Evolutionary conservation across 2,797 vertebrate genomes (phyloP).

Genomic region (Helarctos malayanus): DNA sequence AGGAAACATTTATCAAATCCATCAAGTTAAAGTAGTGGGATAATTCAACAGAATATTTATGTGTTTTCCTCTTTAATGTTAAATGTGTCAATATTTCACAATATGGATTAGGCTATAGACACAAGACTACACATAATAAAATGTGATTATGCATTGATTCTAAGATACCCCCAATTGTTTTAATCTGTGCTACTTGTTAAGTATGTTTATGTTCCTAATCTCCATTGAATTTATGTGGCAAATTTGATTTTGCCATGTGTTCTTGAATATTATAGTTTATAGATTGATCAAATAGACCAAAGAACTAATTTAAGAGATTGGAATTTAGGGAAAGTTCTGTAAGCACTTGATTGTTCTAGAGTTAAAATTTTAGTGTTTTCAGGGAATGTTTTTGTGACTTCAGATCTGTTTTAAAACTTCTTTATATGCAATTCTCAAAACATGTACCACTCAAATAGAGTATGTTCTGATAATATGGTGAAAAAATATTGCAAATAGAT

Average conservation of each 20-base stretch:
- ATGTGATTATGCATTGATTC: slow-evolving; percentile 49
- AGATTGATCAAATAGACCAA: not conserved
- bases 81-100: slow-evolving; percentile 64
- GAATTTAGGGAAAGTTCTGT: not conserved
- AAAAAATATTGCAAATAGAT: not conserved
- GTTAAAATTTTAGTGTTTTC: slow-evolving; percentile 28
- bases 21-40: slow-evolving; percentile 78
- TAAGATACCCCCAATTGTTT: slow-evolving; percentile 62
- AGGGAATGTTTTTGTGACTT: not conserved
- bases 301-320: not conserved
- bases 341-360: not conserved
- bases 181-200: slow-evolving; percentile 52
- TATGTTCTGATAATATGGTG: not conserved
- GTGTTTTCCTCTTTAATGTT: slow-evolving; percentile 66
- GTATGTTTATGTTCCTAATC: slow-evolving; percentile 54
- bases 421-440: not conserved
- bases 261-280: slow-evolving; percentile 10
- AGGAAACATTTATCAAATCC: slow-evolving; percentile 75
- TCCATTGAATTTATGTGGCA: slow-evolving; percentile 28
- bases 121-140: slow-evolving; percentile 66
- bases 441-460: not conserved
- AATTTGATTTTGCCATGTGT: not conserved
- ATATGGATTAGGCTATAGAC: slow-evolving; percentile 20
- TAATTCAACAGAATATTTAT: slow-evolving; percentile 77
- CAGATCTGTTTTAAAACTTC: not conserved